Percentiles rank a stretch among this genome's conserved stretches.
These are phyloP conservation scores for Callosobruchus maculatus DNA, from an alignment of 2,888 invertebrate genomes.

Conservation along the genomic window DNA sequence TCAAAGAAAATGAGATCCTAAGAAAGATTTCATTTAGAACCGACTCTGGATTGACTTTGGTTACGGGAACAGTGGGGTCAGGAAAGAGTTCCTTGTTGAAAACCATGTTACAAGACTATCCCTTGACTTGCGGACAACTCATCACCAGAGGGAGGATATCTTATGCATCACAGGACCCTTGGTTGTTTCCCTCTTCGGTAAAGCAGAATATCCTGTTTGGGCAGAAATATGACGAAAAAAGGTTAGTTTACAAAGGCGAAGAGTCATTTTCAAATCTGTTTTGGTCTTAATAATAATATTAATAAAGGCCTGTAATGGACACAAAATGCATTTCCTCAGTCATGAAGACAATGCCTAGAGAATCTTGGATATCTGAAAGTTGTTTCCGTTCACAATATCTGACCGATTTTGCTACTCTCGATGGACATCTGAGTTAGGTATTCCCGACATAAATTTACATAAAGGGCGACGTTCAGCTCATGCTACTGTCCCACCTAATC, in stretches of 20 bases:
- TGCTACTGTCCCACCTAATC: no score
- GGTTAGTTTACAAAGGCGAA: constrained; percentile 17
- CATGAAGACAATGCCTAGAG: no score
- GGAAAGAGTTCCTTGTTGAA: constrained; percentile 37
- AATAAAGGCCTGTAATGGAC: no score
- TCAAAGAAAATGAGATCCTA: constrained; percentile 39
- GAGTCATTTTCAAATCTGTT: no score
- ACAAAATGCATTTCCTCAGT: no score
- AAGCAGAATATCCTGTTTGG: constrained; percentile 44
- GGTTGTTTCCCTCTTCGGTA: constrained; percentile 39
- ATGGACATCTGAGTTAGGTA: no score
- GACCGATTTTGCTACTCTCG: no score
- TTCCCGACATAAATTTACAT: no score
- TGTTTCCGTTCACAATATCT: no score
- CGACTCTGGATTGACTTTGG: constrained; percentile 48
- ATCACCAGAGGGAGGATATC: constrained; percentile 29
- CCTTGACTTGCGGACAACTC: constrained; percentile 24
- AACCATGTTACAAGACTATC: constrained; percentile 32
- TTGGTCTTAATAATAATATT: no score
- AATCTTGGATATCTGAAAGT: no score
- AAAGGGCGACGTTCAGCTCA: no score
- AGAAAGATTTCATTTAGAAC: constrained; percentile 47
- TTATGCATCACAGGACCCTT: constrained; percentile 39
- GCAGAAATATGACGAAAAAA: constrained; percentile 34
- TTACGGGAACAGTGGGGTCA: constrained; percentile 59